Evolutionary conservation across 30 jellyfish, hydroid and myxozoan species (phyloP), one percentile per base, ranked within the genome.

Genomic region (Hydractinia symbiolongicarpus): DNA sequence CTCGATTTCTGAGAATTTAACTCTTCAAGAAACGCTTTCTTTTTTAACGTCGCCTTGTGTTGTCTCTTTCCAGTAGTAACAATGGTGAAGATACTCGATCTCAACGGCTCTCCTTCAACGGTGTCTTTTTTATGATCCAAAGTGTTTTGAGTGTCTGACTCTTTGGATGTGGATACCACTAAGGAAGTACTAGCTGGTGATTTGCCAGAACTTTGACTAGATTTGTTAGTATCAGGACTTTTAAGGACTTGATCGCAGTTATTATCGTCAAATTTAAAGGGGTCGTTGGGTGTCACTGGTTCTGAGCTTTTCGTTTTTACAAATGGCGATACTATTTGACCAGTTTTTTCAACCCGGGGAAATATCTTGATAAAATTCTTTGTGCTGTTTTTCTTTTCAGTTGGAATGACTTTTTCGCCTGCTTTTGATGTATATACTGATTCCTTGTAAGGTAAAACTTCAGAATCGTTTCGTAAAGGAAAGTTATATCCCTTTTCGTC

Each of bases 11-110:
- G 44, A 30, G 44, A 30, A 30, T 19, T 72, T 40, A 77, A 76
- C 7, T 77, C 61, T 55, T 77, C 85, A 16, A 44, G 60, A 62
- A 11, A 77, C 9, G 85, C 85, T 55, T 77, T 77, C 57, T 77
- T 77, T 55, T 77, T 77, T 14, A 77, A 55, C 14, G 85, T 77
- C 8, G 85, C 85, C 60, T 60, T 77, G 21, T 60, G 66, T 44
- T 64, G 60, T 77, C 85, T 54, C 60, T 77, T 77, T 0, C 85
- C 85, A 7, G 66, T 44, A 15, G 60, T 76, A 0, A 51, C 2
- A 4, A 2, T n/a, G 17, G 74, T n/a, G 74, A 64, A 64, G 7
- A 64, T 64, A 13, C 52, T n/a, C 0, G 19, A n/a, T 64, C 40
- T 64, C 9, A 64, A 44, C 44, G 44, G 2, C 44, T 30, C 44